Evolutionary conservation across 2,113 vertebrate species (phyloP).

Genomic region (Corythaixoides concolor): DNA sequence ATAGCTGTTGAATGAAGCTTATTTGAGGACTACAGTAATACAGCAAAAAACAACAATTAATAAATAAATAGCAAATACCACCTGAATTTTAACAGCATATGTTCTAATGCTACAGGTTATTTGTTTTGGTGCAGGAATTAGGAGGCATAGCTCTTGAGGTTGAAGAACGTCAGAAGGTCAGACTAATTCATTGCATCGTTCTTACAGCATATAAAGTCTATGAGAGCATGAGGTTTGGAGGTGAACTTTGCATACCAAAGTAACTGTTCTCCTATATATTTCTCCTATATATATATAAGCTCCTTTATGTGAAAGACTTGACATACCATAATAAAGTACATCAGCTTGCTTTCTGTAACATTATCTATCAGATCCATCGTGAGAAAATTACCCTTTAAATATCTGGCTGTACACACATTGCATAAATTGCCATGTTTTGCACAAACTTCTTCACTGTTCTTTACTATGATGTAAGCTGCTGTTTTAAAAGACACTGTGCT

Average conservation of each 20-base stretch:
- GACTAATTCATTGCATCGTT: not conserved
- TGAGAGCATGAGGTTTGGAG: not conserved
- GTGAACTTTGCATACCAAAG: not conserved
- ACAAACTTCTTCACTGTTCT: not conserved
- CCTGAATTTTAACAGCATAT: not conserved
- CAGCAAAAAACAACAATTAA: not conserved
- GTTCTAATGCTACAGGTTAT: not conserved
- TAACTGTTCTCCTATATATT: not conserved
- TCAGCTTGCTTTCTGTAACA: not conserved
- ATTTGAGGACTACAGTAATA: not conserved
- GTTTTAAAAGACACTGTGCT: not conserved
- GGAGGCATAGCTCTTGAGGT: not conserved
- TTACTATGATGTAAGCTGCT: not conserved
- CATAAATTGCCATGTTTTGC: slow-evolving; percentile 23
- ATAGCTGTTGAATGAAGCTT: not conserved
- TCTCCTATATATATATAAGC: not conserved
- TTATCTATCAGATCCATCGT: not conserved
- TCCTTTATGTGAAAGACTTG: not conserved
- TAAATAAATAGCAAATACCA: not conserved
- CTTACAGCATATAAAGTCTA: not conserved
- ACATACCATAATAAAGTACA: not conserved
- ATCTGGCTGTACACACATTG: not conserved
- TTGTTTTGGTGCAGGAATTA: not conserved
- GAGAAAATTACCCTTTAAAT: slow-evolving; percentile 51
- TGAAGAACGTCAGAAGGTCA: not conserved